These are phyloP conservation scores for Netelia inedita DNA, from an alignment of 2,888 invertebrate genomes.

Conservation along the genomic window DNA sequence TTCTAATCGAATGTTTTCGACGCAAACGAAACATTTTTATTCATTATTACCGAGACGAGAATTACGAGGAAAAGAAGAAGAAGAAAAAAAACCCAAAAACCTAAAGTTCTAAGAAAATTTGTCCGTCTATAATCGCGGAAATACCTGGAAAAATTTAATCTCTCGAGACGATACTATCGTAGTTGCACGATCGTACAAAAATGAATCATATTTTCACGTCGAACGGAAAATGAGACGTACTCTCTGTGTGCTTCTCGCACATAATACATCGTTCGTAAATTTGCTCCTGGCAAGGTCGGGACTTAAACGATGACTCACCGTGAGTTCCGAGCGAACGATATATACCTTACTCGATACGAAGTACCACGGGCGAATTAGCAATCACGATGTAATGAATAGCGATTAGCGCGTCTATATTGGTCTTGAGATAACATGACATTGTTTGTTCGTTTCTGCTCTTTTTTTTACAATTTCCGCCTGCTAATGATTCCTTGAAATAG, in stretches of 20 bases:
- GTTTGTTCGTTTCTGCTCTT: conserved; percentile 7
- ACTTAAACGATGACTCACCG: background rate
- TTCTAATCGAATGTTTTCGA: too few relatives aligned
- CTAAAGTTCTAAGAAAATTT: background rate
- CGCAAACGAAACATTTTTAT: too few relatives aligned
- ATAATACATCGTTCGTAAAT: background rate
- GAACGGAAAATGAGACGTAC: background rate
- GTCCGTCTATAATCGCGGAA: background rate
- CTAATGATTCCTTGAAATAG: conserved; percentile 6
- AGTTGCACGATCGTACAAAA: background rate
- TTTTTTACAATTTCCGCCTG: background rate
- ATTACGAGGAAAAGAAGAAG: too few relatives aligned
- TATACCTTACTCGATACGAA: background rate
- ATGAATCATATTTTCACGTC: background rate
- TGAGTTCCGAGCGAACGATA: background rate
- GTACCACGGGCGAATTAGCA: conserved; percentile 38
- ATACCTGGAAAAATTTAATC: background rate
- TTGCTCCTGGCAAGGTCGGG: background rate
- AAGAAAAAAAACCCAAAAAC: background rate
- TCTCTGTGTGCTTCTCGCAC: background rate
- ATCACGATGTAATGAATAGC: conserved; percentile 51
- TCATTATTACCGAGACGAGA: too few relatives aligned
- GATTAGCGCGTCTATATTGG: conserved; percentile 41
- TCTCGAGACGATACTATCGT: background rate
- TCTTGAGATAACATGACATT: conserved; percentile 43